Conservation (phyloP, 1,140 invertebrate genomes). For the Berghia stephanieae region DNA sequence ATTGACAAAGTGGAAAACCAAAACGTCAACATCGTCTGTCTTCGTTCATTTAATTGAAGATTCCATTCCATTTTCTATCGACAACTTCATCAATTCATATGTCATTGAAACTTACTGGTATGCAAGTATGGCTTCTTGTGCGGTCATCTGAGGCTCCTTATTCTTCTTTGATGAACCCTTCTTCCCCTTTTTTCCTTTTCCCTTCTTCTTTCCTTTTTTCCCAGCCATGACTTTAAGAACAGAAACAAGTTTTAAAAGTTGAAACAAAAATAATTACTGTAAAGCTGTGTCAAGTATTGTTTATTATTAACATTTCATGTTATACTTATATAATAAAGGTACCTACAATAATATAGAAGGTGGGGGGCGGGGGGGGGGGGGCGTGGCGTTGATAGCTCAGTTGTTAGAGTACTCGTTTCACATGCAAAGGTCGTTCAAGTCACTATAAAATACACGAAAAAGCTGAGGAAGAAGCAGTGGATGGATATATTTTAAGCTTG, state of each 20-base stretch:
- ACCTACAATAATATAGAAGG: not conserved
- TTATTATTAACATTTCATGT: not conserved
- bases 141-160: slow-evolving; percentile 63
- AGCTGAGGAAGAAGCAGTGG: too few species aligned
- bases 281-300: not conserved
- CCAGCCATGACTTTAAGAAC: not conserved
- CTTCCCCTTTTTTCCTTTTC: slow-evolving; percentile 48
- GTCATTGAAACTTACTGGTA: slow-evolving; percentile 66
- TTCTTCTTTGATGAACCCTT: slow-evolving; percentile 57
- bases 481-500: too few species aligned
- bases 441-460: too few species aligned
- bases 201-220: slow-evolving; percentile 36
- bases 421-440: not conserved
- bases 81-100: too few species aligned
- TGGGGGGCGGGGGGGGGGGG: not conserved
- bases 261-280: not conserved
- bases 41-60: not conserved
- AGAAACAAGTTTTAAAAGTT: not conserved
- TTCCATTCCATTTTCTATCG: too few species aligned
- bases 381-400: not conserved
- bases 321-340: not conserved
- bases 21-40: not conserved
- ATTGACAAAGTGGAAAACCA: not conserved
- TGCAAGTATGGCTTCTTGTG: slow-evolving; percentile 62
- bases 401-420: not conserved